These are phyloP conservation scores for Actinernus sp. DNA, from an alignment of 92 coral and sea anemone genomes.

Conservation along the genomic window DNA sequence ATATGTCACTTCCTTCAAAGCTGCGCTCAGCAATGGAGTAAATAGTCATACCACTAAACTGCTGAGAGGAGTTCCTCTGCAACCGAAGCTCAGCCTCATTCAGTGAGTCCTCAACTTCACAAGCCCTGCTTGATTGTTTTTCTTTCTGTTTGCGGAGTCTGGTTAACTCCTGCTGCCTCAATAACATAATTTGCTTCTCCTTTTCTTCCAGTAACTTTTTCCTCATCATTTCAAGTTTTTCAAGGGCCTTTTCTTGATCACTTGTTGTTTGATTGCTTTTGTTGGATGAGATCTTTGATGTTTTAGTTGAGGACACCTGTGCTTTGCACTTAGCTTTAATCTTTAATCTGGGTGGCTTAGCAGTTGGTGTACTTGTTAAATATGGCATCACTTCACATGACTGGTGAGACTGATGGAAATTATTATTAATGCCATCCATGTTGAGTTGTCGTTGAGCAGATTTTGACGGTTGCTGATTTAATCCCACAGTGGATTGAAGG, in stretches of 20 bases:
- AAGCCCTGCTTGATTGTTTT: slow-evolving; percentile 1
- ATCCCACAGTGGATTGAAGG: slow-evolving; percentile 24
- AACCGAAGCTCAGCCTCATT: background rate
- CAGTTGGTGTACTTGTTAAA: slow-evolving; percentile 37
- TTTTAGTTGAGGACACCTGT: slow-evolving; percentile 3
- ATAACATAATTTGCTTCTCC: slow-evolving; percentile 54
- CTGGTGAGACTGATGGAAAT: slow-evolving; percentile 17
- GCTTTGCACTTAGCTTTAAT: too few relatives aligned
- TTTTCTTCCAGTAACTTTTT: slow-evolving; percentile 72
- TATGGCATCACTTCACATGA: slow-evolving; percentile 3
- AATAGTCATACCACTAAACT: slow-evolving; percentile 73
- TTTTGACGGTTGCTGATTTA: slow-evolving; percentile 6
- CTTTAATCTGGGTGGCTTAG: too few relatives aligned
- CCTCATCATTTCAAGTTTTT: slow-evolving; percentile 64
- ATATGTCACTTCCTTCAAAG: slow-evolving; percentile 11
- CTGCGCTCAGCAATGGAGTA: slow-evolving; percentile 70
- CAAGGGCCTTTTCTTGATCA: slow-evolving; percentile 58
- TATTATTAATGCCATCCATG: slow-evolving; percentile 26
- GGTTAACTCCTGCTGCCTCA: slow-evolving; percentile 76
- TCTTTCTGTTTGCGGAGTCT: slow-evolving; percentile 56
- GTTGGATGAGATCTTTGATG: background rate
- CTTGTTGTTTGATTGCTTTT: background rate
- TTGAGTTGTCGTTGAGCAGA: slow-evolving; percentile 35
- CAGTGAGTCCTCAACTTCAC: background rate
- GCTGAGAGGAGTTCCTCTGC: slow-evolving; percentile 1